Evolutionary conservation across 2,888 invertebrate species (phyloP), one percentile per base, ranked within the genome.

Genomic region (Drosophila kuntzei): DNA sequence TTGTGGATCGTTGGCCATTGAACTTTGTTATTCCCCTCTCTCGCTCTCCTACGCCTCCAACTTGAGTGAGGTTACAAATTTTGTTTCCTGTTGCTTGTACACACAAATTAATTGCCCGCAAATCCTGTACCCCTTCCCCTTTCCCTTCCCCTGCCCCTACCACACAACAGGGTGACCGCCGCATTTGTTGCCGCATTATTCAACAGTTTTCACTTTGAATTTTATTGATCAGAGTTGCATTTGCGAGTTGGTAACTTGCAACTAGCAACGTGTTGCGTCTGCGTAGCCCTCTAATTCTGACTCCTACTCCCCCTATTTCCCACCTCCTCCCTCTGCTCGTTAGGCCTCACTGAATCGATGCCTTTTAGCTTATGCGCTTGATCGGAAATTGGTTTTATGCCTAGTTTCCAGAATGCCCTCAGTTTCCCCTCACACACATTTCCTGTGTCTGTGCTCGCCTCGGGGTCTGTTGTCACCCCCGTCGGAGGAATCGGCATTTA

Each of bases 81-180:
- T 67, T 64, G 61, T 79, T 84, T 88, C 84, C 87, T 88, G 83
- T 83, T 83, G 83, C 81, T 66, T 53, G 47, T 55, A 51, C 60
- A 78, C 74, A 84, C 85, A 87, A 90, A 91, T 90, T 91, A 91
- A 90, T 90, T 84, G 91, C 89, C 91, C 91, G 91, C 91, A 90
- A 91, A 90, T 91, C 91, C 90, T 90, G 91, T 89, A 77, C 79
- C 50, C 29, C 47, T 50, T 11, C 43, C 49, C 59, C 20, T 9
- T 18, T 32, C 18, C 18, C 20, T 36, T 36, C 25, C 20, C 44
- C 37, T n/a, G 20, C 36, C 8, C 8, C n/a, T 6, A 3, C 43
- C 20, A 34, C 36, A 7, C 11, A 6, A 34, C 37, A 4, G 49
- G 54, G 50, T 50, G 75, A 69, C 65, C 71, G 27, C 49, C 49